Conservation (phyloP, 2,113 vertebrate genomes). For the Cololabis saira region DNA sequence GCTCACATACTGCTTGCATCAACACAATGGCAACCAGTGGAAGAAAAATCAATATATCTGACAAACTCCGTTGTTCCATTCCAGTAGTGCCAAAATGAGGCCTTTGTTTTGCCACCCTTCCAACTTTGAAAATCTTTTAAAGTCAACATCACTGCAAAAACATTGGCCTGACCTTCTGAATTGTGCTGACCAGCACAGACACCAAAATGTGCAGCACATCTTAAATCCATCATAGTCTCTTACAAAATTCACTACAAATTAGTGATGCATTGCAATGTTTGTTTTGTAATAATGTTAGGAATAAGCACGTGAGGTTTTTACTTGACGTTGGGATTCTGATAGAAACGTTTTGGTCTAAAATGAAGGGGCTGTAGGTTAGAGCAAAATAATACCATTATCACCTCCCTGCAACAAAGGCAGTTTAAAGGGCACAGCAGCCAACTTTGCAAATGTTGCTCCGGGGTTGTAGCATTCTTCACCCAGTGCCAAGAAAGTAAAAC, state of each 20-base stretch:
- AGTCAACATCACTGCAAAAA: constrained; percentile 49
- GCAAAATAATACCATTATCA: constrained; percentile 6
- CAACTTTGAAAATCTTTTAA: constrained; percentile 59
- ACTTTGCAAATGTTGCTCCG: constrained; percentile 32
- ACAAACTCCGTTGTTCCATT: constrained; percentile 61
- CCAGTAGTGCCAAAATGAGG: constrained; percentile 61
- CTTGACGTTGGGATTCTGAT: neutral
- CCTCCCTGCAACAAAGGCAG: constrained; percentile 1
- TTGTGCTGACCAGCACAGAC: constrained; percentile 49
- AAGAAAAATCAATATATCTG: constrained; percentile 76
- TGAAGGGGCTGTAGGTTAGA: constrained; percentile 11
- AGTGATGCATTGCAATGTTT: constrained; percentile 1
- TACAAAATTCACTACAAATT: constrained; percentile 19
- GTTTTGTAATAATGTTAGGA: constrained; percentile 11
- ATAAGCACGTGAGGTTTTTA: neutral
- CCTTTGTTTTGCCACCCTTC: constrained; percentile 52
- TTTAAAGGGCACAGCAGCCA: constrained; percentile 40
- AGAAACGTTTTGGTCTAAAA: constrained; percentile 4
- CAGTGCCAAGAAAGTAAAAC: constrained; percentile 57
- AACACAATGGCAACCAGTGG: constrained; percentile 54
- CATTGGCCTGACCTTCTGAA: constrained; percentile 66
- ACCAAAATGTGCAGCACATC: constrained; percentile 37
- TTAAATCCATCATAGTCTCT: constrained; percentile 37
- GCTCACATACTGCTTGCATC: constrained; percentile 58
- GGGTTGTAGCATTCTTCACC: constrained; percentile 44